Conservation (phyloP, 1,140 invertebrate genomes). For the Arion vulgaris region DNA sequence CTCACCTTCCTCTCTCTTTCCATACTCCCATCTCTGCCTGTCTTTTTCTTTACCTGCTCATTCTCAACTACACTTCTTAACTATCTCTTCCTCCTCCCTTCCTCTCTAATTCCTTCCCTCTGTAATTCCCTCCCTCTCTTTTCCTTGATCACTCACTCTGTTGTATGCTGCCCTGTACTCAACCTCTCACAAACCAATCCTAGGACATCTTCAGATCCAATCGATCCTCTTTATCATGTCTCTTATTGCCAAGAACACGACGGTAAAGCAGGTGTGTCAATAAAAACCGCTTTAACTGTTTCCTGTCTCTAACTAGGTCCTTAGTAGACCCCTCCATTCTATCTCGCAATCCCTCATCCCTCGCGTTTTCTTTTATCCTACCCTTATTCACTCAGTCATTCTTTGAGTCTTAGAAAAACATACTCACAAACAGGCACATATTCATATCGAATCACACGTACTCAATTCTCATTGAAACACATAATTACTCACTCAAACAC, state of each 20-base stretch:
- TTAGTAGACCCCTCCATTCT: not conserved
- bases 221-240: not conserved
- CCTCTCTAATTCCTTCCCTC: no score
- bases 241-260: not conserved
- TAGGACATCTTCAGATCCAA: not conserved
- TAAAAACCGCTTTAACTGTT: slow-evolving; percentile 8
- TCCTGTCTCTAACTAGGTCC: not conserved
- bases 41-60: no score
- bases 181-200: not conserved
- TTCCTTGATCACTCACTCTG: no score
- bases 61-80: no score
- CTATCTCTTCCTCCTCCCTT: no score
- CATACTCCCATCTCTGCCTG: no score
- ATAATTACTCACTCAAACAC: not conserved
- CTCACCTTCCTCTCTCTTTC: no score
- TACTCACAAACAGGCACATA: not conserved
- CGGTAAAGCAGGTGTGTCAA: slow-evolving; percentile 29
- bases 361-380: not conserved
- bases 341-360: not conserved
- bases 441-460: not conserved
- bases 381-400: not conserved
- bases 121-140: no score
- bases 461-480: not conserved
- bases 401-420: not conserved
- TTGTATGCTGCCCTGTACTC: not conserved